A percentile compares a stretch with the other conserved stretches of the same genome.
Conservation (phyloP, 2,888 invertebrate genomes). For the Parapristionchus giblindavisi region DNA sequence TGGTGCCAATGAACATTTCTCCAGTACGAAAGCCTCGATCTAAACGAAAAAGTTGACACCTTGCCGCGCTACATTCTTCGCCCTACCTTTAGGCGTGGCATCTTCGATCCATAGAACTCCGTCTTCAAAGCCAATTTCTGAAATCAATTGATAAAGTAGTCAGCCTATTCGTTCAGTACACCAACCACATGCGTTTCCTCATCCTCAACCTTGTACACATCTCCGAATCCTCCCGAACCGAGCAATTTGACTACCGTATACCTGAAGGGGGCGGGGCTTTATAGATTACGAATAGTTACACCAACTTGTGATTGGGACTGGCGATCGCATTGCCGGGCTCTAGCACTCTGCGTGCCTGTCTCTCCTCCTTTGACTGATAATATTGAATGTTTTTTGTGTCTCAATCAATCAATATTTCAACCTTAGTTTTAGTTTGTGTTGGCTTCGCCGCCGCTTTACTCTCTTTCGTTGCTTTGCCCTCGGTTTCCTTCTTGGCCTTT, state of each 20-base stretch:
- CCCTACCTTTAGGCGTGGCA: neutral
- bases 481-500: too few species aligned
- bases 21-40: constrained; percentile 25
- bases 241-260: constrained; percentile 31
- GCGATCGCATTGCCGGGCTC: constrained; percentile 21
- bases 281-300: neutral
- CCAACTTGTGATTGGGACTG: constrained; percentile 20
- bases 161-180: too few species aligned
- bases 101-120: neutral
- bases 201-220: constrained; percentile 18
- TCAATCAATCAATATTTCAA: too few species aligned
- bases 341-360: neutral
- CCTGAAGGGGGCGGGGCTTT: neutral
- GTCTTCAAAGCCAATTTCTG: constrained; percentile 16
- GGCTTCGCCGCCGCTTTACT: too few species aligned
- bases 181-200: too few species aligned
- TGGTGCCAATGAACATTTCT: constrained; percentile 20
- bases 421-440: too few species aligned
- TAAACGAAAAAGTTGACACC: neutral
- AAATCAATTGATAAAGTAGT: neutral
- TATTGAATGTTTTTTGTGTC: too few species aligned
- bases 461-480: too few species aligned
- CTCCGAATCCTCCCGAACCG: constrained; percentile 30
- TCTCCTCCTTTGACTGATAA: constrained; percentile 15
- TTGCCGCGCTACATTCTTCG: neutral